A percentile compares a stretch with the other conserved stretches of the same genome.
Evolutionary conservation across 2,888 invertebrate species (phyloP).

Genomic region (Cosmia trapezina): DNA sequence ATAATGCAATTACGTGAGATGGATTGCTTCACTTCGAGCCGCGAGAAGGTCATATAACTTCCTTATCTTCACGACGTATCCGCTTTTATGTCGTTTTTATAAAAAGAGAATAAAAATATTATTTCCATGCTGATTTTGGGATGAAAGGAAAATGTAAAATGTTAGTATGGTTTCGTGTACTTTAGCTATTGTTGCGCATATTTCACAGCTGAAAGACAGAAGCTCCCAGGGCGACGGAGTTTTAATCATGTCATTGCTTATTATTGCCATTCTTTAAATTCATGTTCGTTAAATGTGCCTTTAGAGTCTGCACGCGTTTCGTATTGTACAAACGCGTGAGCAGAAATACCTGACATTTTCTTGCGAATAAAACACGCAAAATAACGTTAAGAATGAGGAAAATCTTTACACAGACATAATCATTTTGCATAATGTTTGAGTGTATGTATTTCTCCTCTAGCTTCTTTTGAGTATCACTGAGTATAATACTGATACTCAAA

Average conservation of each 20-base stretch:
- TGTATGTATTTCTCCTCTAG: neutral
- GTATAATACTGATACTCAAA: neutral
- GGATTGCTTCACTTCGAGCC: slow-evolving; percentile 79
- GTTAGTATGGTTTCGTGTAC: slow-evolving; percentile 45
- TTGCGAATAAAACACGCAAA: slow-evolving; percentile 22
- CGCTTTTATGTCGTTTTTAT: slow-evolving; percentile 77
- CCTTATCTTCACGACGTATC: slow-evolving; percentile 75
- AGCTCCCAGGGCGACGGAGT: slow-evolving; percentile 44
- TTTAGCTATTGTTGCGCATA: slow-evolving; percentile 51
- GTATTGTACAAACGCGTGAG: slow-evolving; percentile 23
- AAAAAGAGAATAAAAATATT: slow-evolving; percentile 75
- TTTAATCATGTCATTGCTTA: slow-evolving; percentile 60
- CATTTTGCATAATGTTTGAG: slow-evolving; percentile 33
- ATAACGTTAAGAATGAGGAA: slow-evolving; percentile 24
- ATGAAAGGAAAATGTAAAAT: slow-evolving; percentile 62
- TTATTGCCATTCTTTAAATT: slow-evolving; percentile 56
- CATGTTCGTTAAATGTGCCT: slow-evolving; percentile 40
- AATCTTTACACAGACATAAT: slow-evolving; percentile 28
- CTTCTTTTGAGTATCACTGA: slow-evolving; percentile 2
- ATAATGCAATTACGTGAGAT: slow-evolving; percentile 85
- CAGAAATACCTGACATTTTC: slow-evolving; percentile 34
- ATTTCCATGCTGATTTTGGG: slow-evolving; percentile 64
- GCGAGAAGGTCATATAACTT: slow-evolving; percentile 77
- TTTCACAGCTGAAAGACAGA: slow-evolving; percentile 50
- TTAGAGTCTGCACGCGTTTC: slow-evolving; percentile 30